Evolutionary conservation across 2,797 vertebrate genomes (phyloP).

Genomic region (Nothura maculosa): DNA sequence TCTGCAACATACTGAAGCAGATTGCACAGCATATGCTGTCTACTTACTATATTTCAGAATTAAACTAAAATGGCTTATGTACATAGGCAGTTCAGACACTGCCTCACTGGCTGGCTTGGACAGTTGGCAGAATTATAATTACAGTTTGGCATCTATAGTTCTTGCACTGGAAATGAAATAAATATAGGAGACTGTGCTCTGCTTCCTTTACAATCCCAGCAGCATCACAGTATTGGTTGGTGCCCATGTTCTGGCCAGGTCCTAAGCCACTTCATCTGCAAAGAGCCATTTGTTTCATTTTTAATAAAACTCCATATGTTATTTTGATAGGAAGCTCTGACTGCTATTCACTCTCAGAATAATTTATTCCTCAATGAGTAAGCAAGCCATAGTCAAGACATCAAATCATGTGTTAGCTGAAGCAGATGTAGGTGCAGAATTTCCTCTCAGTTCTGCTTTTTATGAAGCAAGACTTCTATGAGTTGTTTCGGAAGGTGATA

Average conservation of each 20-base stretch:
- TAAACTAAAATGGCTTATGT: constrained; percentile 46
- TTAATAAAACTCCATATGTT: background rate
- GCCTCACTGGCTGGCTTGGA: constrained; percentile 2
- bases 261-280: background rate
- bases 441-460: background rate
- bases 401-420: background rate
- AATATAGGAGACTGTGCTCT: background rate
- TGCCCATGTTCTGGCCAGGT: background rate
- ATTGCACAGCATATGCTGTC: constrained; percentile 15
- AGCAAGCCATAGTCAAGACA: background rate
- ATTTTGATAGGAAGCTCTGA: background rate
- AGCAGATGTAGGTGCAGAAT: background rate
- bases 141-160: constrained; percentile 19
- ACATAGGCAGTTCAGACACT: constrained; percentile 34
- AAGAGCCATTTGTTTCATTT: background rate
- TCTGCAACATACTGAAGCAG: background rate
- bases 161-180: background rate
- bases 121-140: constrained; percentile 33
- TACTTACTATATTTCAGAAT: constrained; percentile 38
- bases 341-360: background rate
- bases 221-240: background rate
- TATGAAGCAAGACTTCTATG: background rate
- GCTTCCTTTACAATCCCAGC: background rate
- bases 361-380: background rate
- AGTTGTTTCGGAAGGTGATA: background rate